Percentiles rank a stretch among this genome's conserved stretches.
Conservation (phyloP, 2,113 vertebrate species). For the Todiramphus saurophagus region DNA sequence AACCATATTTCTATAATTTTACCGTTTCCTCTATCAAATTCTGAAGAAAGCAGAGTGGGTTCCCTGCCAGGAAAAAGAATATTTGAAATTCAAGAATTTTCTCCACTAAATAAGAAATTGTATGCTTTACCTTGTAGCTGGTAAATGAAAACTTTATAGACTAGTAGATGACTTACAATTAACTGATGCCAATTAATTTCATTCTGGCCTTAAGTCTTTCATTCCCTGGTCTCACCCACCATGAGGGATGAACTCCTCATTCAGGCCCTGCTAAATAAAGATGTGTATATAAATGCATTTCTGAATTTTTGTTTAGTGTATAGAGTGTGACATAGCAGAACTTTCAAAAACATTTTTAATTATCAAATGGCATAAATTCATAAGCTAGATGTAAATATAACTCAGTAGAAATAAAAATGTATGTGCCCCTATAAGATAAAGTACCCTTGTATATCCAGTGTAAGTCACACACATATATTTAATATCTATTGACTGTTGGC, state of each 20-base stretch:
- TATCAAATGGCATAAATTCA: neutral
- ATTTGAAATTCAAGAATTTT: neutral
- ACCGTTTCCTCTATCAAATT: neutral
- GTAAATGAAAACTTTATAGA: neutral
- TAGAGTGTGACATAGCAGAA: neutral
- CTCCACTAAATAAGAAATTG: neutral
- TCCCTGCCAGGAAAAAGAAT: neutral
- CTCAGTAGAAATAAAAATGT: neutral
- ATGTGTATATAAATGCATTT: neutral
- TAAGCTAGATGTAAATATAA: neutral
- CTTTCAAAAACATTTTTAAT: neutral
- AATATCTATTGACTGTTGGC: neutral
- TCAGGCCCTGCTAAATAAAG: neutral
- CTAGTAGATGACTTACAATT: neutral
- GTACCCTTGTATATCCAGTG: neutral
- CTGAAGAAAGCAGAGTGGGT: neutral
- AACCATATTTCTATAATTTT: neutral
- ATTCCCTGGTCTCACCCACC: neutral
- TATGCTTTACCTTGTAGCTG: neutral
- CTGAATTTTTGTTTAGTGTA: fast-evolving
- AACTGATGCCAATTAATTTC: neutral
- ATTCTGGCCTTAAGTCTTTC: neutral
- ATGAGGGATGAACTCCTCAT: neutral
- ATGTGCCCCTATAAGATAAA: neutral
- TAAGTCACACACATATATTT: fast-evolving